These are phyloP conservation scores for Thymallus thymallus DNA, from an alignment of 2,113 vertebrate species.

Conservation along the genomic window DNA sequence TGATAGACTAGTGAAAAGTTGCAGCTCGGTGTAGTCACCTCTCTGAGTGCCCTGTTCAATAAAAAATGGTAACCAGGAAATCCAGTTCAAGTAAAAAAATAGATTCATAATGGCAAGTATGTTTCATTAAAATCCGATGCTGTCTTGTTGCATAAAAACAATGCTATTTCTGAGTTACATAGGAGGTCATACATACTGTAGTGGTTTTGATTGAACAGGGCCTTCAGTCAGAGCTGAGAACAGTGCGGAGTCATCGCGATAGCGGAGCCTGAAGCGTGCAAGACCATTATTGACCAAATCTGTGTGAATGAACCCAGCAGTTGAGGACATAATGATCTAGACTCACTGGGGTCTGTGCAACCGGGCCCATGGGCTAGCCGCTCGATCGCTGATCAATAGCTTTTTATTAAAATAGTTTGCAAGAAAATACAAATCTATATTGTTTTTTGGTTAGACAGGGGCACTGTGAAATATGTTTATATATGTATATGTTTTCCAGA, in stretches of 20 bases:
- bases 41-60: background rate
- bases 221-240: slow-evolving; percentile 17
- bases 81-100: too few relatives aligned
- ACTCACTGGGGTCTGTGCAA: slow-evolving; percentile 68
- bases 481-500: slow-evolving; percentile 69
- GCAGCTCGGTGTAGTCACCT: background rate
- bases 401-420: slow-evolving; percentile 86
- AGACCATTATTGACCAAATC: slow-evolving; percentile 73
- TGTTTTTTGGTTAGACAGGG: slow-evolving; percentile 64
- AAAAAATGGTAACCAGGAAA: background rate
- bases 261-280: slow-evolving; percentile 60
- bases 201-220: background rate
- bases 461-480: slow-evolving; percentile 65
- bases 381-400: slow-evolving; percentile 78
- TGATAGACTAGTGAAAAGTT: background rate
- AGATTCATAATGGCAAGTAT: too few relatives aligned
- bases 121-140: background rate
- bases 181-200: background rate
- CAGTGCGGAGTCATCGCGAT: slow-evolving; percentile 41
- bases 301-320: slow-evolving; percentile 72
- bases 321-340: slow-evolving; percentile 78
- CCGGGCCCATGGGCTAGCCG: slow-evolving; percentile 65
- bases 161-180: background rate
- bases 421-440: slow-evolving; percentile 80
- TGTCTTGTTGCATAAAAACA: background rate